A percentile compares a stretch with the other conserved stretches of the same genome.
phyloP scores from a whole-genome alignment of 2,888 invertebrate species.

The Lepidochrysops patricia region DNA sequence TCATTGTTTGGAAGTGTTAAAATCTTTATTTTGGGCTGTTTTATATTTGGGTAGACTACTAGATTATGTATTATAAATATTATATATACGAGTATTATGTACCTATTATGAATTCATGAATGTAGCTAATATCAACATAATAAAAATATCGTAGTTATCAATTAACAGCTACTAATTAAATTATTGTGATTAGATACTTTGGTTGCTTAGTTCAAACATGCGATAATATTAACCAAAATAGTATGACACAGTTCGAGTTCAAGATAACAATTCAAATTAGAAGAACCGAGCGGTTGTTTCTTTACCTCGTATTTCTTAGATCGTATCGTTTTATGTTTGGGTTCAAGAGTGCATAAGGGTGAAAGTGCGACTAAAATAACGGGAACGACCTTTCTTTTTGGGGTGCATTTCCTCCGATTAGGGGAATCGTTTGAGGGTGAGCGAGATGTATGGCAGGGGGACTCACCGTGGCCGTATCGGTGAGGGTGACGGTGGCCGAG shows the following conservation, averaged over 20 bases:
- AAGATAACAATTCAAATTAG: not conserved
- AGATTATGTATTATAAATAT: no score
- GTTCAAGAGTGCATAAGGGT: constrained; percentile 17
- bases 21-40: not conserved
- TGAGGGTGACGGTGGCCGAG: constrained; percentile 68
- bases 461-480: constrained; percentile 74
- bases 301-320: not conserved
- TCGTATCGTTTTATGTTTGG: not conserved
- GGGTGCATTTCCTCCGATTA: constrained; percentile 59
- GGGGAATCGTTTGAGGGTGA: constrained; percentile 64
- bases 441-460: constrained; percentile 53
- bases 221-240: not conserved
- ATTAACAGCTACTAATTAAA: not conserved
- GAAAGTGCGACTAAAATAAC: constrained; percentile 46
- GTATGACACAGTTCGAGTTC: not conserved
- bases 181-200: no score
- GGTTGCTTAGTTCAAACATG: not conserved
- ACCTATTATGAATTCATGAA: no score
- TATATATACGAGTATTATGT: no score
- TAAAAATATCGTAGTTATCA: not conserved
- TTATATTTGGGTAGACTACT: no score
- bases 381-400: constrained; percentile 42
- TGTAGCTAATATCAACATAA: not conserved
- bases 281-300: not conserved
- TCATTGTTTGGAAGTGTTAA: not conserved